Base-by-base conservation (phyloP, 2,888 invertebrate species). In the Quadroppia sp. region DNA sequence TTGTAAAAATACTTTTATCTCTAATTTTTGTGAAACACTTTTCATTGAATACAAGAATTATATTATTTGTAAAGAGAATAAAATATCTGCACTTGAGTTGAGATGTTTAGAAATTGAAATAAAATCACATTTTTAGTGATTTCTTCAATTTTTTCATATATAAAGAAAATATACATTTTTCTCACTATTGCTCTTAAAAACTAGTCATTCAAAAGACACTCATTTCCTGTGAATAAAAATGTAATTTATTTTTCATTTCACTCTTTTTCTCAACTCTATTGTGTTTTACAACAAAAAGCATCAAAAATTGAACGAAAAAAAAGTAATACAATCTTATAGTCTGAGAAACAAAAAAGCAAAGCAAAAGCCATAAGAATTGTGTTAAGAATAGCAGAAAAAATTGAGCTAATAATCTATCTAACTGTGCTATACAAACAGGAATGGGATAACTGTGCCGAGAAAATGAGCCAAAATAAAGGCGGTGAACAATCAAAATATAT, bases 181-280 rank as follows among this genome's bases (percentile, higher is more conserved):
- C 15, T 53, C 15, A 20, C 11, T 25, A 53, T 25, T 20, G 53
- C 53, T 20, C 53, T 53, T 6, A 53, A 50, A 53, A 53, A 25
- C 28, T 53, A 20, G 53, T 45, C 11, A 17, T 53, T 53, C 53
- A 53, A 53, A 20, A 53, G 53, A 53, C 53, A 15, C 53, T 53
- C 53, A 53, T 53, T 53, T 53, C 53, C 53, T 45, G 13, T 2
- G 53, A 53, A 53, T 53, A 53, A 53, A 53, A 53, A 53, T 53
- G 53, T 53, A 53, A 53, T 53, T 53, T 53, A 53, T 53, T 53
- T 53, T 53, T 45, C 36, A 9, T 36, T 45, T 17, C 15, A 45
- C 45, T 45, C 45, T 45, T 45, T 45, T 45, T 45, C 36, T 45
- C 45, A 45, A 13, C 15, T 45, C 53, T 53, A 7, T 53, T 53